Evolutionary conservation across 2,113 vertebrate species (phyloP).

Genomic region (Mormoops blainvillei): DNA sequence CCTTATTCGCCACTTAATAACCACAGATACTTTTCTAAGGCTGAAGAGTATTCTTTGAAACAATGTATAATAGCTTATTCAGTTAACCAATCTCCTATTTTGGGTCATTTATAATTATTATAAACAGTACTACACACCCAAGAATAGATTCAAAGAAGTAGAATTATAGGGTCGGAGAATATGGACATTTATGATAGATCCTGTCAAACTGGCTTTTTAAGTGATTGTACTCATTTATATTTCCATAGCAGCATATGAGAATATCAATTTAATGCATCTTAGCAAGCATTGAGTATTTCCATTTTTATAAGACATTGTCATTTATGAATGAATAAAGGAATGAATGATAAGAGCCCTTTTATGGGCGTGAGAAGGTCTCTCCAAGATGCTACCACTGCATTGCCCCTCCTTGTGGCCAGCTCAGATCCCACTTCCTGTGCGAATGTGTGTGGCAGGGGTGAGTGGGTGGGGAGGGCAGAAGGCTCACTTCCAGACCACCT

Average conservation of each 20-base stretch:
- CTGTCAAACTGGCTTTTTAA: neutral
- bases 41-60: constrained; percentile 13
- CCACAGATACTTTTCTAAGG: neutral
- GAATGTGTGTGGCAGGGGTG: neutral
- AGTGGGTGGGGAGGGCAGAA: neutral
- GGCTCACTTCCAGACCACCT: neutral
- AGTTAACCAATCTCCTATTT: neutral
- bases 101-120: neutral
- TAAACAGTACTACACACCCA: neutral
- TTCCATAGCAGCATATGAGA: neutral
- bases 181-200: neutral
- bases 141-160: neutral
- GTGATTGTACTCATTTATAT: neutral
- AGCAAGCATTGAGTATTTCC: neutral
- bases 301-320: neutral
- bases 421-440: neutral
- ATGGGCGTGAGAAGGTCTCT: neutral
- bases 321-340: neutral
- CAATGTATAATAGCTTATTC: neutral
- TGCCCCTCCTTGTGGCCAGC: neutral
- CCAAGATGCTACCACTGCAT: neutral
- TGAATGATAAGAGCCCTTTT: neutral
- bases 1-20: neutral
- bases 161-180: neutral
- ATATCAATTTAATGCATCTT: neutral